phyloP scores from a whole-genome alignment of 1,140 invertebrate species.

The Pseudomyrmex gracilis region DNA sequence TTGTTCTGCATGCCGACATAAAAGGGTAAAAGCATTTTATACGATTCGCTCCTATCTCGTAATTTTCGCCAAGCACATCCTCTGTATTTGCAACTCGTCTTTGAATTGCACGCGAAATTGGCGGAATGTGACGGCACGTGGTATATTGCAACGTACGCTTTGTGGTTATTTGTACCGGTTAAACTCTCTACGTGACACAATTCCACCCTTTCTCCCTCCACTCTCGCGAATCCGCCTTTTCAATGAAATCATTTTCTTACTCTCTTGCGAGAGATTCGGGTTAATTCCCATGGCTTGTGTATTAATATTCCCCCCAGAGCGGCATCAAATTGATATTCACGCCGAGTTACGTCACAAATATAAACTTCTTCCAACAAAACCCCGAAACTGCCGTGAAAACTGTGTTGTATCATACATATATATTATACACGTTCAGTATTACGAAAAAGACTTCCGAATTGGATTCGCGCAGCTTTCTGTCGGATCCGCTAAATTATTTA shows the following conservation, averaged over 20 bases:
- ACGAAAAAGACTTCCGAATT: conserved; percentile 22
- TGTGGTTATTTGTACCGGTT: conserved; percentile 14
- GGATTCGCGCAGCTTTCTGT: background rate
- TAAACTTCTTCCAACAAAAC: background rate
- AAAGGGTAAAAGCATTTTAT: conserved; percentile 20
- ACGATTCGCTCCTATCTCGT: background rate
- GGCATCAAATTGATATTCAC: conserved; percentile 23
- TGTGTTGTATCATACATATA: background rate
- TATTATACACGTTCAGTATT: conserved; percentile 35
- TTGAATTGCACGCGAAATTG: conserved; percentile 34
- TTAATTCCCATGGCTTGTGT: background rate
- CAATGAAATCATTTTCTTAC: background rate
- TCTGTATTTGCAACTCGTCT: conserved; percentile 25
- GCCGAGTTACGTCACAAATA: background rate
- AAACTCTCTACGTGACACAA: conserved; percentile 38
- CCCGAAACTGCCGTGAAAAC: conserved; percentile 14
- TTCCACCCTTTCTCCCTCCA: background rate
- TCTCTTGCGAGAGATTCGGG: background rate
- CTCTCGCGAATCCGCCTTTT: background rate
- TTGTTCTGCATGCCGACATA: conserved; percentile 38
- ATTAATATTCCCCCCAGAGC: conserved; percentile 14
- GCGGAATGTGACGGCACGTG: conserved; percentile 29
- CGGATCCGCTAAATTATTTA: conserved; percentile 43
- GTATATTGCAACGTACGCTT: conserved; percentile 42
- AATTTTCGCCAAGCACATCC: conserved; percentile 19